Evolutionary conservation across 2,888 invertebrate genomes (phyloP), one percentile per base, ranked within the genome.

Genomic region (Ceraclea dissimilis): DNA sequence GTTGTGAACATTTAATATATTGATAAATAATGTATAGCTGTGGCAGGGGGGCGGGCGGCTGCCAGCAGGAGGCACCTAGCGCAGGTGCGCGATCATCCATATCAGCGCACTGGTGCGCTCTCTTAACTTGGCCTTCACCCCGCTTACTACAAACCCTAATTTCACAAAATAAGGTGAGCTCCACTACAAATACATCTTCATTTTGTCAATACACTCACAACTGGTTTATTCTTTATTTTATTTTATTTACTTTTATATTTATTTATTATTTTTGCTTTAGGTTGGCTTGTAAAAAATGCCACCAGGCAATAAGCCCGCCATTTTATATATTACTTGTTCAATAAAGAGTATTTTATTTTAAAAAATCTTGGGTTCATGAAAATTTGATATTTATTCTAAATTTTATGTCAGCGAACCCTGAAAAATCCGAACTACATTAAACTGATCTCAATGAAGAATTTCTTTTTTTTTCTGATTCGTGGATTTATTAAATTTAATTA

Each of bases 31-130:
- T 49, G 26, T 13, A 16, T 49, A 26, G 83, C 83, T 90, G 89
- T 90, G 88, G 89, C 87, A 82, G 86, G 88, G 79, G 84, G 80
- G 70, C 82, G 80, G 69, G 86, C 89, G 79, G 88, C 86, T 72
- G 86, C 86, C 78, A 83, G 85, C 74, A 81, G 86, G 73, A 85
- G 90, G 78, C 84, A 85, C 76, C 84, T 90, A 80, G 85, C 88
- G 81, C 87, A 90, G 78, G 83, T 88, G 79, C 84, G 95, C 85
- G 93, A 94, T 81, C 94, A 95, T 86, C 95, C 95, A 79, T 95
- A 95, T 86, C 93, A 93, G 85, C 92, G 94, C 85, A 90, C 92
- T 81, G 87, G 87, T 88, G 87, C 89, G 88, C 82, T 86, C 82
- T 79, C 79, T 72, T 77, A 79, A 73, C 59, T 74, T 73, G 74